phyloP scores from a whole-genome alignment of 2,888 invertebrate genomes.

The Oegoconia quadripuncta region DNA sequence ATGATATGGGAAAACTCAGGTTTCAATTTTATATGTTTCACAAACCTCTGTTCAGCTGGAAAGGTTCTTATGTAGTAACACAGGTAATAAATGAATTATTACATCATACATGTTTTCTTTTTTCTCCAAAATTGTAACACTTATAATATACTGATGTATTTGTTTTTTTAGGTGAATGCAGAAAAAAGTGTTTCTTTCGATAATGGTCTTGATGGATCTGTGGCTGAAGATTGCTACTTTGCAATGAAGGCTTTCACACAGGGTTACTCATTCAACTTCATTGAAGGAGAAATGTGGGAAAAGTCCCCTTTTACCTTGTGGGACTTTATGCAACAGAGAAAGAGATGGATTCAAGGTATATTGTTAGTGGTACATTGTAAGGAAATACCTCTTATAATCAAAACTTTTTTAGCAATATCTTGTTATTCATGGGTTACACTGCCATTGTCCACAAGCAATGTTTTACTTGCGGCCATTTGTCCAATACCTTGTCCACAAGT shows the following conservation, averaged over 20 bases:
- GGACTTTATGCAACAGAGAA: slow-evolving; percentile 97
- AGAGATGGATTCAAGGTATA: slow-evolving; percentile 97
- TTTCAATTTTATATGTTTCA: slow-evolving; percentile 96
- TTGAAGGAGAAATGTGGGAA: slow-evolving; percentile 99
- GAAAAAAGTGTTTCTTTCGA: slow-evolving; percentile 96
- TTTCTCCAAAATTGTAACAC: background rate
- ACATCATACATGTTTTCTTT: slow-evolving; percentile 1
- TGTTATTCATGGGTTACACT: slow-evolving; percentile 98
- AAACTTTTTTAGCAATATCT: slow-evolving; percentile 90
- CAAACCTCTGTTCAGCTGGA: slow-evolving; percentile 98
- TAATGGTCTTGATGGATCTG: slow-evolving; percentile 96
- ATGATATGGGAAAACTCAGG: slow-evolving; percentile 98
- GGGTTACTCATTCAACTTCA: slow-evolving; percentile 95
- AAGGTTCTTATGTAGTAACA: slow-evolving; percentile 98
- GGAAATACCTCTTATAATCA: slow-evolving; percentile 87
- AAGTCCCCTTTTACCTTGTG: slow-evolving; percentile 96
- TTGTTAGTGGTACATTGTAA: slow-evolving; percentile 92
- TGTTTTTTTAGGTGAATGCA: slow-evolving; percentile 85
- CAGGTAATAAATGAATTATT: slow-evolving; percentile 79
- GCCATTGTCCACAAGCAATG: slow-evolving; percentile 94
- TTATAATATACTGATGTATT: background rate
- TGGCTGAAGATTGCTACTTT: slow-evolving; percentile 99
- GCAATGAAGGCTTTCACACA: slow-evolving; percentile 96
- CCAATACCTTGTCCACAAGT: slow-evolving; percentile 92
- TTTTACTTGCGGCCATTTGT: slow-evolving; percentile 89